Conservation (phyloP, 2,888 invertebrate genomes). For the Xylota segnis region DNA sequence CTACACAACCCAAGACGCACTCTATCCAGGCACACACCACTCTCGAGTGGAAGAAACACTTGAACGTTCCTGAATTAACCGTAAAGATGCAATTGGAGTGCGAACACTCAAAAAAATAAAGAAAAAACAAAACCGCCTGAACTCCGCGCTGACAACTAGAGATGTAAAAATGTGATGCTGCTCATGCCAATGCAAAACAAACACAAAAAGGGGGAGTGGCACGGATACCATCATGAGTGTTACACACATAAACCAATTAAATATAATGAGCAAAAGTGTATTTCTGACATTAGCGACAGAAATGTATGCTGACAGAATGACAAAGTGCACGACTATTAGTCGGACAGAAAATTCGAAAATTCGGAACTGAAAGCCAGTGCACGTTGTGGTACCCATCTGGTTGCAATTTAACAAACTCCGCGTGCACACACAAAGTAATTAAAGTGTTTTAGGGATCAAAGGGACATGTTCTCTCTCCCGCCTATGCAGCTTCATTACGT, state of each 20-base stretch:
- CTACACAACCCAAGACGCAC: constrained; percentile 13
- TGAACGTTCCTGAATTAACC: constrained; percentile 68
- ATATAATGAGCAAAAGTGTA: constrained; percentile 75
- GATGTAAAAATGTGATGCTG: constrained; percentile 22
- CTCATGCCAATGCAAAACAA: not conserved
- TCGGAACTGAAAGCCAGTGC: constrained; percentile 37
- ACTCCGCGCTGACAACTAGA: constrained; percentile 7
- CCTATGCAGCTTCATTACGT: constrained; percentile 26
- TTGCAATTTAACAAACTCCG: constrained; percentile 36
- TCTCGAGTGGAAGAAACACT: constrained; percentile 46
- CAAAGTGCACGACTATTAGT: constrained; percentile 72
- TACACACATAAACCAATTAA: constrained; percentile 72
- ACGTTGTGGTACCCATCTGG: constrained; percentile 61
- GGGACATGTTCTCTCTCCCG: constrained; percentile 17
- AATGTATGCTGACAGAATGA: constrained; percentile 65
- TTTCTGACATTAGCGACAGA: constrained; percentile 70
- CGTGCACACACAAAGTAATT: constrained; percentile 25
- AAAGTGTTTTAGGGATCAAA: constrained; percentile 63
- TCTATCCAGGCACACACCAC: constrained; percentile 16
- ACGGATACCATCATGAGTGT: constrained; percentile 40
- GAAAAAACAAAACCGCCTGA: constrained; percentile 9
- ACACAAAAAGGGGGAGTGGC: constrained; percentile 12
- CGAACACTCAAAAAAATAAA: constrained; percentile 50
- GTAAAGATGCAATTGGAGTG: constrained; percentile 65
- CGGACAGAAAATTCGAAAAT: constrained; percentile 27